Percentiles rank a stretch among this genome's conserved stretches.
Evolutionary conservation across 2,888 invertebrate species (phyloP).

Genomic region (Rhamnusium bicolor): DNA sequence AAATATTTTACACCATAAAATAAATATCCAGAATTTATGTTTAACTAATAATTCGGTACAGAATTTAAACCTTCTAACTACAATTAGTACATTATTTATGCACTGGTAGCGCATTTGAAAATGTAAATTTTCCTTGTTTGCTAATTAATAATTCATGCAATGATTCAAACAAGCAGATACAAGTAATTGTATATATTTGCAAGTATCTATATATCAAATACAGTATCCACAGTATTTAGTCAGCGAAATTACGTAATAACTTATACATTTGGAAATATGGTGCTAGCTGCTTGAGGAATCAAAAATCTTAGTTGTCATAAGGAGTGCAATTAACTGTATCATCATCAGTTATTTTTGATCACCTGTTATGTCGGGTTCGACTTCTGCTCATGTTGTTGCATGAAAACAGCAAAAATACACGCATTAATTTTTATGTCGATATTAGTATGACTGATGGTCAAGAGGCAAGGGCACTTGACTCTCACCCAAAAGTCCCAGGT

Average conservation of each 20-base stretch:
- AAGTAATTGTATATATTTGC: background rate
- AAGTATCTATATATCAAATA: background rate
- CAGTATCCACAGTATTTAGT: background rate
- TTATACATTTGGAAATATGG: no score
- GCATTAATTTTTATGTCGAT: no score
- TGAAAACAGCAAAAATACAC: no score
- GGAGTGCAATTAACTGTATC: no score
- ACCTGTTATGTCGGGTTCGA: no score
- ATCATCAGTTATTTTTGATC: no score
- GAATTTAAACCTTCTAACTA: background rate
- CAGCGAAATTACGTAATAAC: background rate
- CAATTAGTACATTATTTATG: background rate
- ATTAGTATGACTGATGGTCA: no score
- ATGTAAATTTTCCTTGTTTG: conserved; percentile 12
- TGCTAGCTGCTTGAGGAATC: no score
- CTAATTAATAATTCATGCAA: conserved; percentile 8
- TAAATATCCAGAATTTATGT: background rate
- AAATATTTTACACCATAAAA: background rate
- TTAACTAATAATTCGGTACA: background rate
- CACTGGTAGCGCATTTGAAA: background rate
- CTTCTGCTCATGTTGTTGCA: no score
- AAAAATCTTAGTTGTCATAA: no score
- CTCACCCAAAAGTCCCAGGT: no score
- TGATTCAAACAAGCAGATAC: background rate
- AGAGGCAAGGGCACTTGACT: no score